phyloP scores from a whole-genome alignment of 2,113 vertebrate species.

The Corydoras maculifer region DNA sequence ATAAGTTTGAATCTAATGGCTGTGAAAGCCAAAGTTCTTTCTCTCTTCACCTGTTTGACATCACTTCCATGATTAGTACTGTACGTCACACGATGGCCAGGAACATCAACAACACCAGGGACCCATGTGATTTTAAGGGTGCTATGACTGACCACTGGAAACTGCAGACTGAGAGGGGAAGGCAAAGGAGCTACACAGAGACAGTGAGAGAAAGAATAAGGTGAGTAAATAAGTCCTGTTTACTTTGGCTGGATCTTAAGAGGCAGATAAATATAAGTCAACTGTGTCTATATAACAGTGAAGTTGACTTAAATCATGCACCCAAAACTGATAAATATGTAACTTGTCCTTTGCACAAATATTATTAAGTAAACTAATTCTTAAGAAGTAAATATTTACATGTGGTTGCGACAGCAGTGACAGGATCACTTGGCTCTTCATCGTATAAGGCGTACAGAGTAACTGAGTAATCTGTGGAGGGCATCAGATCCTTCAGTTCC shows the following conservation, averaged over 20 bases:
- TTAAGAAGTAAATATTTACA: conserved; percentile 56
- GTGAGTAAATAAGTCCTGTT: neutral
- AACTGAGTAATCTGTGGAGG: conserved; percentile 75
- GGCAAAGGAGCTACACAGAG: conserved; percentile 65
- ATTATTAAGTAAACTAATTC: no score
- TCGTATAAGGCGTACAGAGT: conserved; percentile 79
- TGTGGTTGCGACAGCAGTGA: conserved; percentile 73
- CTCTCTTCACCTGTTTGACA: conserved; percentile 67
- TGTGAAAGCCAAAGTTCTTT: neutral
- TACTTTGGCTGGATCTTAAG: neutral
- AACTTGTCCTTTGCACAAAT: no score
- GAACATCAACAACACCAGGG: conserved; percentile 48
- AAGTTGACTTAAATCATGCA: no score
- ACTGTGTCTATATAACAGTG: no score
- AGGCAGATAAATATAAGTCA: no score
- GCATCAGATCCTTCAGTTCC: conserved; percentile 68
- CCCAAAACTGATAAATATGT: no score
- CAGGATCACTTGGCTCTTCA: conserved; percentile 80
- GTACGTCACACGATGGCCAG: conserved; percentile 68
- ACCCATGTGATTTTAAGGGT: conserved; percentile 76
- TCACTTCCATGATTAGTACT: conserved; percentile 73
- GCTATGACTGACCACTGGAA: conserved; percentile 76
- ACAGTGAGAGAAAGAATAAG: neutral
- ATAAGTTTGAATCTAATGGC: neutral
- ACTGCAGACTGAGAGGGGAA: conserved; percentile 63